Conservation (phyloP, 2,113 vertebrate species). For the Marmota monax region DNA sequence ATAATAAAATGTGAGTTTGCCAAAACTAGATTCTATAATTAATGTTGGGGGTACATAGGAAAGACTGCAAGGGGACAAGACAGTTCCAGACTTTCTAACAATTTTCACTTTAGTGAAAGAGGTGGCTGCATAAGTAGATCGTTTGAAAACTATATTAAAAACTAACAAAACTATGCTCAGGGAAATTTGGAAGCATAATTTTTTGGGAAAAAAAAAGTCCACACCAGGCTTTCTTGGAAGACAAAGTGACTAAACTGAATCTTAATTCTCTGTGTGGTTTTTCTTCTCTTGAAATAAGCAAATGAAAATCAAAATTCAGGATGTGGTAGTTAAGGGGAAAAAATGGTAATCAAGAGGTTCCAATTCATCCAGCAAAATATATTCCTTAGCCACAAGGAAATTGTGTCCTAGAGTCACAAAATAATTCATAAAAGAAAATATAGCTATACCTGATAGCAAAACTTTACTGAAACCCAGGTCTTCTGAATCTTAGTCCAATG, state of each 20-base stretch:
- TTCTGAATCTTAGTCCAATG: background rate
- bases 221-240: background rate
- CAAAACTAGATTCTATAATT: background rate
- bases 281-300: slow-evolving; percentile 5
- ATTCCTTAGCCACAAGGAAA: background rate
- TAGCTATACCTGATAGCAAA: background rate
- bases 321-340: background rate
- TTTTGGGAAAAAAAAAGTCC: background rate
- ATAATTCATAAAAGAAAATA: background rate
- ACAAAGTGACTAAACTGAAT: background rate
- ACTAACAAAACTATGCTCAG: background rate
- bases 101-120: background rate
- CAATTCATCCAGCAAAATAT: background rate
- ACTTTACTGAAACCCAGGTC: background rate
- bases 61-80: background rate
- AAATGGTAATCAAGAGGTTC: background rate
- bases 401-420: background rate
- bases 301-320: background rate
- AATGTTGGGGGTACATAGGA: accelerated
- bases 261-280: background rate
- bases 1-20: background rate
- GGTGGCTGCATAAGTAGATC: background rate
- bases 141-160: background rate
- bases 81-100: background rate
- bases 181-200: background rate